These are phyloP conservation scores for Conopomorpha cramerella DNA, from an alignment of 1,140 invertebrate species.

Conservation along the genomic window DNA sequence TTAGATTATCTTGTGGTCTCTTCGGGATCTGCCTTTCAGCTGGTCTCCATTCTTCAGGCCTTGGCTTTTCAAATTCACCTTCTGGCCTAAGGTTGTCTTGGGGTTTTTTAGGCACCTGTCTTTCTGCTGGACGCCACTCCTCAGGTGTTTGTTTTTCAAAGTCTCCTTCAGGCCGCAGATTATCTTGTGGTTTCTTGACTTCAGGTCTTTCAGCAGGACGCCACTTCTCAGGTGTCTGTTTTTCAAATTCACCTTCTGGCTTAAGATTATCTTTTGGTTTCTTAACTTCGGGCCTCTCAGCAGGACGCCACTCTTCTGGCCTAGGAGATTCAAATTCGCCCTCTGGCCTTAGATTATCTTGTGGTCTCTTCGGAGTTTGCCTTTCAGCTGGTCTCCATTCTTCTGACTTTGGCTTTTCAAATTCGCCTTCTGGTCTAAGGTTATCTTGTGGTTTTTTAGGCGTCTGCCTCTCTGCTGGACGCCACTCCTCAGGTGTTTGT, in stretches of 20 bases:
- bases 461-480: constrained; percentile 44
- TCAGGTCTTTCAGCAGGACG: constrained; percentile 23
- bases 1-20: constrained; percentile 62
- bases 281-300: constrained; percentile 55
- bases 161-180: constrained; percentile 61
- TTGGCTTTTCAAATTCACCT: constrained; percentile 58
- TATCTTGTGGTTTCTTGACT: constrained; percentile 44
- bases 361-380: constrained; percentile 18
- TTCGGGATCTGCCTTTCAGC: constrained; percentile 54
- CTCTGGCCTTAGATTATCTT: constrained; percentile 58
- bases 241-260: constrained; percentile 58
- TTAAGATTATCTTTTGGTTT: constrained; percentile 61
- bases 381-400: constrained; percentile 43
- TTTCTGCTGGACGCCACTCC: constrained; percentile 49
- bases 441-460: constrained; percentile 59
- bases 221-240: constrained; percentile 20
- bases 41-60: constrained; percentile 33
- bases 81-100: constrained; percentile 62
- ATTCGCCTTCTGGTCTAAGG: constrained; percentile 61
- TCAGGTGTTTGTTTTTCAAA: constrained; percentile 60
- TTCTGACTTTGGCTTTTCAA: constrained; percentile 36
- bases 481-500: constrained; percentile 33
- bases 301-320: constrained; percentile 24
- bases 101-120: constrained; percentile 40
- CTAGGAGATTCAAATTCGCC: constrained; percentile 36